These are phyloP conservation scores for Plotosus lineatus DNA, from an alignment of 2,113 vertebrate species.

Conservation along the genomic window DNA sequence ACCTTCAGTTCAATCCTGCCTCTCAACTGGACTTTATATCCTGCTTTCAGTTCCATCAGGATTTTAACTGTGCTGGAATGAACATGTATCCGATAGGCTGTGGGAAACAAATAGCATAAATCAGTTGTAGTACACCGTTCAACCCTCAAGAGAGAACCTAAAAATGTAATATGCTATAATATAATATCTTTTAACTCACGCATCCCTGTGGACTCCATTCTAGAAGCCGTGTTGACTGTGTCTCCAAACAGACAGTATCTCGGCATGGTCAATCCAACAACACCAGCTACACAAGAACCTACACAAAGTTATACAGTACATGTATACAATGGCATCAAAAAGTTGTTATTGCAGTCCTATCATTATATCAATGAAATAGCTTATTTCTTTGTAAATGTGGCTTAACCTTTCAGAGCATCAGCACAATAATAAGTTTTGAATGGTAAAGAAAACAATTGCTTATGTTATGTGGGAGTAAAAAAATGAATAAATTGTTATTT, in stretches of 20 bases:
- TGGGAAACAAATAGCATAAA: slow-evolving; percentile 11
- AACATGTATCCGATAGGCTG: slow-evolving; percentile 80
- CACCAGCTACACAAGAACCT: slow-evolving; percentile 76
- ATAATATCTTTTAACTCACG: slow-evolving; percentile 60
- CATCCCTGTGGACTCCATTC: slow-evolving; percentile 75
- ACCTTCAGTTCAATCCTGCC: slow-evolving; percentile 72
- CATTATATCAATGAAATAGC: too few species aligned
- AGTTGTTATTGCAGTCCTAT: too few species aligned
- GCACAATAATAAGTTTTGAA: too few species aligned
- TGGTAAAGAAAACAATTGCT: too few species aligned
- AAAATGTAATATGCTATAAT: not conserved
- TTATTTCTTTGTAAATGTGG: too few species aligned
- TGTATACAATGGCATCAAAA: too few species aligned
- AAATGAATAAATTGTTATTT: too few species aligned
- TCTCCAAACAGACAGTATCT: slow-evolving; percentile 80
- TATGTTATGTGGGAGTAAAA: too few species aligned
- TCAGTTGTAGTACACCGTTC: not conserved
- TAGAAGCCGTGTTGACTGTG: slow-evolving; percentile 76
- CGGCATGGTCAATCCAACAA: slow-evolving; percentile 81
- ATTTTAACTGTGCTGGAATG: slow-evolving; percentile 73
- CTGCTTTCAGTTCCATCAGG: slow-evolving; percentile 68
- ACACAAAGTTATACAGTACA: slow-evolving; percentile 24
- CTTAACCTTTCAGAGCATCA: too few species aligned
- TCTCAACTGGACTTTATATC: slow-evolving; percentile 74
- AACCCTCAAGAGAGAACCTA: not conserved